Percentiles rank a stretch among this genome's conserved stretches.
Conservation (phyloP, 37 sponge, comb jelly and placozoan species). For the Tethya wilhelma region DNA sequence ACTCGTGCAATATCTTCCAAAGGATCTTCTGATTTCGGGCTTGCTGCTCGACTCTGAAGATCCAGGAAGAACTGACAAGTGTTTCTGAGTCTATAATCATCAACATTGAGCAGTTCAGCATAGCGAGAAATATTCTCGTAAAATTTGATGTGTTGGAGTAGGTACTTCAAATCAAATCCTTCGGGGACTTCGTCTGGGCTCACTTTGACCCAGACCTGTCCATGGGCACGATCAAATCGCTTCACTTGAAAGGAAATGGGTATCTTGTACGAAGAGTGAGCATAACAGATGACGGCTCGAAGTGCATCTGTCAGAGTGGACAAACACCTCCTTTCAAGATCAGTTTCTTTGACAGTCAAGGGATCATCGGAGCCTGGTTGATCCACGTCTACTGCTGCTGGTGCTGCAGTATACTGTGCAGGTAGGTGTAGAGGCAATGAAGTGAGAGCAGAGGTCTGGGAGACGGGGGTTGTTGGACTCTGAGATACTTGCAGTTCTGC, state of each 20-base stretch:
- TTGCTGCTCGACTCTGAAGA: conserved; percentile 52
- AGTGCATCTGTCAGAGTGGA: conserved; percentile 63
- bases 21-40: conserved; percentile 39
- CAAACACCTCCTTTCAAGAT: conserved; percentile 55
- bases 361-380: conserved; percentile 19
- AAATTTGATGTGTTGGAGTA: conserved; percentile 73
- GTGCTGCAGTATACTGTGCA: neutral
- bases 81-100: conserved; percentile 50
- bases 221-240: conserved; percentile 65
- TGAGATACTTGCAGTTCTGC: conserved; percentile 1
- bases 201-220: conserved; percentile 73
- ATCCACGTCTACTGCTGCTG: neutral
- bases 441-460: neutral
- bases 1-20: conserved; percentile 27
- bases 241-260: conserved; percentile 72
- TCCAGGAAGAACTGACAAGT: conserved; percentile 70
- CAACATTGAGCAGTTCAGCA: conserved; percentile 41
- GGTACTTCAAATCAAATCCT: conserved; percentile 65
- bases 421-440: conserved; percentile 1
- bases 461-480: neutral
- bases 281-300: conserved; percentile 61
- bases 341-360: conserved; percentile 55
- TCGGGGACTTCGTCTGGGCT: conserved; percentile 67
- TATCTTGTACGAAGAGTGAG: conserved; percentile 60
- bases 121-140: conserved; percentile 71